Percentiles rank a stretch among this genome's conserved stretches.
These are phyloP conservation scores for Phrynosoma blainvillii DNA, from an alignment of 2,113 vertebrate genomes.

Conservation along the genomic window DNA sequence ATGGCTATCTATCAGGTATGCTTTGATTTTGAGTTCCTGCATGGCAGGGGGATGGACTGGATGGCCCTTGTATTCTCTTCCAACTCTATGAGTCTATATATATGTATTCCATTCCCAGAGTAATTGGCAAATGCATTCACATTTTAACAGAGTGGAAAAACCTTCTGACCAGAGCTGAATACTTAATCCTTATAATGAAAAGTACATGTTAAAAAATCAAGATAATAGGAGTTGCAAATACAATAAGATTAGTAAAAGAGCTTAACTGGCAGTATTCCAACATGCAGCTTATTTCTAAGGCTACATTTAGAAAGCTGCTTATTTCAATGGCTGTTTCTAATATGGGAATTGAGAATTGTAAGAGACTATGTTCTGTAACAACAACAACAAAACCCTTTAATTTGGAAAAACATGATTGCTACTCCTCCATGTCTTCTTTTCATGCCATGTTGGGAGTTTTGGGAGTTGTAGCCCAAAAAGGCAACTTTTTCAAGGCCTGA, in stretches of 20 bases:
- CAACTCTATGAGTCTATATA: neutral
- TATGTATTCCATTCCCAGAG: constrained; percentile 36
- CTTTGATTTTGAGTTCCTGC: no score
- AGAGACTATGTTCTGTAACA: constrained; percentile 13
- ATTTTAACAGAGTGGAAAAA: constrained; percentile 35
- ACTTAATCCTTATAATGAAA: neutral
- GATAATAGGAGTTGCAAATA: constrained; percentile 31
- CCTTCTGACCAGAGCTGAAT: constrained; percentile 18
- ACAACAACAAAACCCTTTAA: neutral
- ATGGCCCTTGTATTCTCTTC: no score
- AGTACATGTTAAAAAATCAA: constrained; percentile 22
- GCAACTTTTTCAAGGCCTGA: neutral
- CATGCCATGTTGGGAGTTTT: no score
- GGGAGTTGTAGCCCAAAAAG: neutral
- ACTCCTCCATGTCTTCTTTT: constrained; percentile 12
- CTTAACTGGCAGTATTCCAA: constrained; percentile 29
- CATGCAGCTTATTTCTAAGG: constrained; percentile 45
- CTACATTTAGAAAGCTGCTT: constrained; percentile 6
- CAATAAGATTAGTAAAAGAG: constrained; percentile 26
- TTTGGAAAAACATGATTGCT: constrained; percentile 22
- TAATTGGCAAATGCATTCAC: constrained; percentile 28
- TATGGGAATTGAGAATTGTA: neutral
- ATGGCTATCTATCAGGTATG: no score
- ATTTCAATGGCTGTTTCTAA: constrained; percentile 12
- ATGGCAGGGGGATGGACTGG: no score